Base-by-base conservation (phyloP, 2,113 vertebrate genomes). In the Noctilio leporinus region DNA sequence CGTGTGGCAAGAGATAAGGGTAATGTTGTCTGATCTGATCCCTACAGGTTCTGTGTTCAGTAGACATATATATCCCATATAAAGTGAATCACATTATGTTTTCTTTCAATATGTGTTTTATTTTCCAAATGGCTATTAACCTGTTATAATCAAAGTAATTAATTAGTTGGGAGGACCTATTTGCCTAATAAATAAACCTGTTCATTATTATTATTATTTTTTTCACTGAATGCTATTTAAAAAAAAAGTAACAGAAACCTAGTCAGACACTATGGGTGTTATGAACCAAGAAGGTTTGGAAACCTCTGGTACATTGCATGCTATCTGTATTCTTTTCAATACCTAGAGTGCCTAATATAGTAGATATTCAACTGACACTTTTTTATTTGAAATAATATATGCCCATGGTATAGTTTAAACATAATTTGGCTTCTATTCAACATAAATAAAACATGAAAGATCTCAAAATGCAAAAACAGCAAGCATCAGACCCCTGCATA, bases 391-490 rank as follows among this genome's bases (percentile, higher is more conserved):
- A 85, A 70, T 53, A 87, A 73, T 4, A 64, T 49, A 40, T 40
- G 20, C 5, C 11, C 6, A 77, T 43, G 67, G 16, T 57, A 62
- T 35, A 45, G 3, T 35, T 53, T 93, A 49, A 82, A 51, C 5
- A 55, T 64, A 51, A 76, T 86, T 80, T 89, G 78, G 3, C 55
- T 85, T 96, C 64, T 26, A 7, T 10, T 86, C 86, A 62, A 78
- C 64, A n/a, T 77, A 15, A 64, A 59, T 85, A 65, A 81, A 85
- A 90, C 57, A 65, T 15, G 35, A 20, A 7, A 62, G 17, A 67
- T 72, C 26, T 94, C 57, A 69, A 92, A 75, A 40, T 47, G 45
- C 51, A 67, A 43, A 75, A 4, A 40, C 17, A 67, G 11, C 11
- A 47, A 38, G 17, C 35, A 53, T 9, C 3, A 49, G 40, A 7